These are phyloP conservation scores for Vannuccia rotundouncinata DNA, from an alignment of 2,888 invertebrate species.

Conservation along the genomic window DNA sequence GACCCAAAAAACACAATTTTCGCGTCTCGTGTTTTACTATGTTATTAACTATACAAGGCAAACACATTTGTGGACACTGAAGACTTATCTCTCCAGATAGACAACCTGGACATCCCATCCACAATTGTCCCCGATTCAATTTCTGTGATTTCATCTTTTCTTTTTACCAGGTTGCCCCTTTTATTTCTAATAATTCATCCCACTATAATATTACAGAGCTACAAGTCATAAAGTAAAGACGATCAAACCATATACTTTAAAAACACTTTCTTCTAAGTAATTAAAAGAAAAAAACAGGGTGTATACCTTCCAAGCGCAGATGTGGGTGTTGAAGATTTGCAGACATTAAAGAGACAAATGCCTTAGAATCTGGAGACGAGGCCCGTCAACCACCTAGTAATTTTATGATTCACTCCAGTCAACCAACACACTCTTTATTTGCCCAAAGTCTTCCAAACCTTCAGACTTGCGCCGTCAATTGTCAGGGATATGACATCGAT, in stretches of 20 bases:
- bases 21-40: neutral
- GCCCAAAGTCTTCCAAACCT: constrained; percentile 11
- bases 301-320: neutral
- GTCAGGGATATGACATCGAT: constrained; percentile 1
- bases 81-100: too few species aligned
- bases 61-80: too few species aligned
- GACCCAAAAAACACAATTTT: neutral
- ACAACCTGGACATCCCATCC: neutral
- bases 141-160: too few species aligned
- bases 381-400: neutral
- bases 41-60: too few species aligned
- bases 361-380: neutral
- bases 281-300: neutral
- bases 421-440: constrained; percentile 2
- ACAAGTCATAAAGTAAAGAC: neutral
- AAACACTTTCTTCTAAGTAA: neutral
- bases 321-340: neutral
- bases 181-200: neutral
- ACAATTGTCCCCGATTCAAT: too few species aligned
- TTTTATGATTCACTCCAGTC: constrained; percentile 7
- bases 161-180: too few species aligned
- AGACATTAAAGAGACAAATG: neutral
- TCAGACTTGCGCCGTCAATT: constrained; percentile 1
- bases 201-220: too few species aligned
- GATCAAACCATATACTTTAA: neutral